Base-by-base conservation (phyloP, 2,888 invertebrate genomes). In the Ochlodes sylvanus region DNA sequence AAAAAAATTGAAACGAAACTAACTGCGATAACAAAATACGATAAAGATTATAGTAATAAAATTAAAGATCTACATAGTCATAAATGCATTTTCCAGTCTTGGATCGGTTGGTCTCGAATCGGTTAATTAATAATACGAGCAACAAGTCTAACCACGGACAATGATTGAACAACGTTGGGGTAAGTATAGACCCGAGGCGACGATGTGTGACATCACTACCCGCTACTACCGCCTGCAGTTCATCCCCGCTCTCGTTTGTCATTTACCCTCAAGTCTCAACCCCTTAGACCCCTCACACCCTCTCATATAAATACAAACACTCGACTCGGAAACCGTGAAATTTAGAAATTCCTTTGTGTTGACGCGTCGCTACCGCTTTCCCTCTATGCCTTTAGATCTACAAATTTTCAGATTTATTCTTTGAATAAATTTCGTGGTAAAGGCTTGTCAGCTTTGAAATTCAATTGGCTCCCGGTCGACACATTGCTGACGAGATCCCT, bases 361-460 rank as follows among this genome's bases (percentile, higher is more conserved):
- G 89, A 79, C 86, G 86, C 86, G 85, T 89, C 88, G 89, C 85
- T 88, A 90, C 89, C 91, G 88, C 88, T 89, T 90, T 85, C 85
- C 85, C 83, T 88, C 87, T 87, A 89, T 88, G 90, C 90, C 90
- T 88, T 93, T 84, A 89, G 90, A 92, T 91, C 89, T 90, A 90
- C 92, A 92, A 93, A 92, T 92, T 93, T 92, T 92, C 89, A 93
- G 92, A 93, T 93, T 92, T 93, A 92, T 93, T 93, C 92, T 92
- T 92, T 91, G 93, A 92, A 93, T 93, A 93, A 89, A 92, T 90
- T 93, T 92, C 84, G 92, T 87, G 91, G 92, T 92, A 87, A 86
- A 87, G 84, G 89, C 81, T 87, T 89, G 89, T 87, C 86, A 88
- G 90, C 92, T 92, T 92, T 92, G 93, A 92, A 92, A 92, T 92